These are phyloP conservation scores for Scaptomyza montana DNA, from an alignment of 1,140 invertebrate genomes.

Conservation along the genomic window DNA sequence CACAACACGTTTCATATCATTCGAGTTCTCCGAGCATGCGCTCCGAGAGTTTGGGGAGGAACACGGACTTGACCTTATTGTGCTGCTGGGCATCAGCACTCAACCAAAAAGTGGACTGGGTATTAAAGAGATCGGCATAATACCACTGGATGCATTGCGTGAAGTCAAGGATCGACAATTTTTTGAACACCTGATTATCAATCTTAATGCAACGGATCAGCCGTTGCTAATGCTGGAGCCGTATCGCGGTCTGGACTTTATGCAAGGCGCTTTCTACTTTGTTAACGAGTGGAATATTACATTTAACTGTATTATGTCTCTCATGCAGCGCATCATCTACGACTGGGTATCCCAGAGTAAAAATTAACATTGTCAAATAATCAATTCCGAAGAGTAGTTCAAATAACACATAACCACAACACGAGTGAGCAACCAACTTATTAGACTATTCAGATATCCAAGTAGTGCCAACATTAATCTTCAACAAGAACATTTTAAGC, in stretches of 20 bases:
- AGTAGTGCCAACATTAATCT: no score
- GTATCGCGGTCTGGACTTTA: constrained; percentile 53
- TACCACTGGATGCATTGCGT: constrained; percentile 63
- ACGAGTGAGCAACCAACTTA: no score
- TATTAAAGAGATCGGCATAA: constrained; percentile 38
- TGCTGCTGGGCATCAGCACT: constrained; percentile 84
- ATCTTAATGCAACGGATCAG: constrained; percentile 31
- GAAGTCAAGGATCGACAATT: constrained; percentile 72
- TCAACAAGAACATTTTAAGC: no score
- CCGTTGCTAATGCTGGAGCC: constrained; percentile 40
- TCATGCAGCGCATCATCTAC: constrained; percentile 37
- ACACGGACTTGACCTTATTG: constrained; percentile 76
- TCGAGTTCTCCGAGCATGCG: constrained; percentile 77
- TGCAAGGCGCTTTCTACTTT: constrained; percentile 80
- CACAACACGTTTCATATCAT: constrained; percentile 85
- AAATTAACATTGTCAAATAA: neutral
- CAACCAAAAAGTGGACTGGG: constrained; percentile 1
- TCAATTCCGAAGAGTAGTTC: no score
- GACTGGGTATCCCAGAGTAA: constrained; percentile 23
- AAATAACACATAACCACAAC: no score
- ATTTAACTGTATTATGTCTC: constrained; percentile 27
- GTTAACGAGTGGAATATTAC: constrained; percentile 27
- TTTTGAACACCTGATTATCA: constrained; percentile 55
- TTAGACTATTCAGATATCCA: neutral
- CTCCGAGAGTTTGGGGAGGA: constrained; percentile 84